Evolutionary conservation across 2,113 vertebrate genomes (phyloP).

Genomic region (Gasterosteus nipponicus): DNA sequence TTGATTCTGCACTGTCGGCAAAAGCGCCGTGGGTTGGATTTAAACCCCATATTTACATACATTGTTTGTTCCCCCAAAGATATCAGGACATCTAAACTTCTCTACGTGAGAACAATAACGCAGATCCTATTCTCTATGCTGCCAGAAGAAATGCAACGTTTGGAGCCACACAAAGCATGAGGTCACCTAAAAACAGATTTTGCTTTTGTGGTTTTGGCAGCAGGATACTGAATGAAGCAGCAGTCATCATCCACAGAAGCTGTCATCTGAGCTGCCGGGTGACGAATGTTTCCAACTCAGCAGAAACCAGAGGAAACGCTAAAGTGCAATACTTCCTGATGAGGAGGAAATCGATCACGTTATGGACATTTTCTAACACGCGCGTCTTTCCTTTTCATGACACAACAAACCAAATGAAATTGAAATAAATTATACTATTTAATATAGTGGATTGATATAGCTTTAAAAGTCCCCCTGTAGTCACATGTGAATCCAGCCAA

Average conservation of each 20-base stretch:
- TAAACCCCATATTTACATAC: not conserved
- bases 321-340: slow-evolving; percentile 21
- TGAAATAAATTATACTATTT: not conserved
- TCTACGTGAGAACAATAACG: not conserved
- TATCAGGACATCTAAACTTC: not conserved
- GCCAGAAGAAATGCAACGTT: not conserved
- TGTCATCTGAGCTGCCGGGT: slow-evolving; percentile 20
- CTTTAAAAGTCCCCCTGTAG: not conserved
- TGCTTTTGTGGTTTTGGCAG: not conserved
- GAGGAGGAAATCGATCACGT: slow-evolving; percentile 29
- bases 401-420: not conserved
- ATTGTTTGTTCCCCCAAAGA: not conserved
- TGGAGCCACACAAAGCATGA: not conserved
- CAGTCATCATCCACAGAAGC: slow-evolving; percentile 3
- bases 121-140: not conserved
- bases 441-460: too few relatives aligned
- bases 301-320: slow-evolving; percentile 38
- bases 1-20: not conserved
- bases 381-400: not conserved
- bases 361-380: not conserved
- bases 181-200: not conserved
- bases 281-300: slow-evolving; percentile 38
- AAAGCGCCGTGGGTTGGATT: not conserved
- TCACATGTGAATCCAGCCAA: not conserved
- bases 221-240: slow-evolving; percentile 7